phyloP scores from a whole-genome alignment of 2,113 vertebrate species.

The Calidris pugnax region DNA sequence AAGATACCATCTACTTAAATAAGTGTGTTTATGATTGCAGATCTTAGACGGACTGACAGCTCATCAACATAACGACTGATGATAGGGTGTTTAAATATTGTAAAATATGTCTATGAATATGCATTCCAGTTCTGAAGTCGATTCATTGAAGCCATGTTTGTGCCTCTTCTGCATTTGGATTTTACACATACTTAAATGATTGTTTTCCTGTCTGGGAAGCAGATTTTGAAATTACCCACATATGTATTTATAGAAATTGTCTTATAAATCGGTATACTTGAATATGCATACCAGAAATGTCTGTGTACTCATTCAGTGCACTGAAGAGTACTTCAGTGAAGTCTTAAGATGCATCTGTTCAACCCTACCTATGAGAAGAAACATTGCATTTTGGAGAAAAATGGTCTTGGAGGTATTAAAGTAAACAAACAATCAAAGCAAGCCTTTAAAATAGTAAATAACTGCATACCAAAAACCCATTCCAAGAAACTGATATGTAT shows the following conservation, averaged over 20 bases:
- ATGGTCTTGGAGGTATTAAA: neutral
- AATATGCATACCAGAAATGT: slow-evolving; percentile 25
- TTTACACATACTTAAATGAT: slow-evolving; percentile 3
- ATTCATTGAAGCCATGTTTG: neutral
- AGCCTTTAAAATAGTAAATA: neutral
- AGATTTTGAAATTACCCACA: slow-evolving; percentile 20
- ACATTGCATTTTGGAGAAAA: neutral
- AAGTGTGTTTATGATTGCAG: neutral
- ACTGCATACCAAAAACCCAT: neutral
- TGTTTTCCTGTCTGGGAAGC: slow-evolving; percentile 11
- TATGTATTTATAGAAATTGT: slow-evolving; percentile 23
- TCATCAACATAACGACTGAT: neutral
- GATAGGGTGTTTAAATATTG: neutral
- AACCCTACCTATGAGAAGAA: neutral
- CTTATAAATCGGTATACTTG: neutral
- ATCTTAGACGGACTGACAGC: neutral
- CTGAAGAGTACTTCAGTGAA: neutral
- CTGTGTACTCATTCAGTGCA: neutral
- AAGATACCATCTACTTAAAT: neutral
- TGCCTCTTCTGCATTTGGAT: neutral
- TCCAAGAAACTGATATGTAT: neutral
- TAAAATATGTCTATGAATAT: slow-evolving; percentile 33
- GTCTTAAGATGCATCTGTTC: neutral
- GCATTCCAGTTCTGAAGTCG: neutral
- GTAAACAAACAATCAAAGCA: neutral